Evolutionary conservation across 2,888 invertebrate genomes (phyloP).

Genomic region (Epinotia brunnichana): DNA sequence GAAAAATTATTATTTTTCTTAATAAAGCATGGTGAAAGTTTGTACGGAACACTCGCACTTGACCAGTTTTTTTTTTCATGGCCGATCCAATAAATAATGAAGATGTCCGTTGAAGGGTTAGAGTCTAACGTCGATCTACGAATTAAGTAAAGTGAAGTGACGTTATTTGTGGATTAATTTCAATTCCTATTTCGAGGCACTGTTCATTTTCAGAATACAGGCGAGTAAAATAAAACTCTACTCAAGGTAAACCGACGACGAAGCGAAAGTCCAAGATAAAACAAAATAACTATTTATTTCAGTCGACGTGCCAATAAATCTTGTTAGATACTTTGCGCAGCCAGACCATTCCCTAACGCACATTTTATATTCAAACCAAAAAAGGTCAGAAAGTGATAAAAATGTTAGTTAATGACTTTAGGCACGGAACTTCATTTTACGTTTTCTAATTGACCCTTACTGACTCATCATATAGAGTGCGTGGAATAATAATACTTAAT

Average conservation of each 20-base stretch:
- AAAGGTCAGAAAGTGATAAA: conserved; percentile 65
- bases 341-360: conserved; percentile 52
- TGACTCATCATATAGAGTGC: not conserved
- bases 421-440: conserved; percentile 64
- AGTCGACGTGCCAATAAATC: conserved; percentile 63
- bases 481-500: too few species aligned
- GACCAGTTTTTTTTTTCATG: not conserved
- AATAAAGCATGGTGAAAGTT: too few species aligned
- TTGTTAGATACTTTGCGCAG: conserved; percentile 52
- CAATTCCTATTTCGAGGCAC: too few species aligned
- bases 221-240: conserved; percentile 28
- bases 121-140: too few species aligned
- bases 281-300: conserved; percentile 57
- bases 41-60: too few species aligned
- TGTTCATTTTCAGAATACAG: too few species aligned
- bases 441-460: conserved; percentile 46
- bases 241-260: conserved; percentile 39
- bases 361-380: conserved; percentile 60
- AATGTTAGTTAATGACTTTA: conserved; percentile 62
- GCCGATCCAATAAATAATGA: not conserved
- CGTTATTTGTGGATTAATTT: too few species aligned
- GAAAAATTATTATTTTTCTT: too few species aligned
- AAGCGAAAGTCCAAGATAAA: conserved; percentile 47
- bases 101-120: not conserved
- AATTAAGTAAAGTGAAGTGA: too few species aligned